Base-by-base conservation (phyloP, 2,888 invertebrate genomes). In the Byasa hedistus region DNA sequence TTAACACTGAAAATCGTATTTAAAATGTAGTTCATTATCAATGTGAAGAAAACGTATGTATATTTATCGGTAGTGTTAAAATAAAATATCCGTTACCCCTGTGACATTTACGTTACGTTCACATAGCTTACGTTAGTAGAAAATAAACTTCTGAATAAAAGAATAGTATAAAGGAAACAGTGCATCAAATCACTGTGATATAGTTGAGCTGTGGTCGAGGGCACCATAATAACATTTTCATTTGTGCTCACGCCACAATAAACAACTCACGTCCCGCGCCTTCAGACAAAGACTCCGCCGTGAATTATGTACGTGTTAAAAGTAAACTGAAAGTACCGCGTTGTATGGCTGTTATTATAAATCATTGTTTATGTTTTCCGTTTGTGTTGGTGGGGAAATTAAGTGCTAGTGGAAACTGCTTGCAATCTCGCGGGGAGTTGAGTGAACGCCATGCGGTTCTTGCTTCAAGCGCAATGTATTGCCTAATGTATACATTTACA, bases 331-430 rank as follows among this genome's bases (percentile, higher is more conserved):
- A 91, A 91, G 91, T 91, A 88, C 85, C 87, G 84, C 89, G 87
- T 86, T 89, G 84, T 89, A 85, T 87, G 87, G 86, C 82, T 84
- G 90, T 89, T 91, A 91, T 88, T 90, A 92, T 92, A 92, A 92
- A 92, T 92, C 91, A 92, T 91, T 91, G 90, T 88, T 92, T 92
- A 91, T 91, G 92, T 86, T 91, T 92, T 92, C 92, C 91, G 92
- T 90, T 91, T 90, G 87, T 82, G 84, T 86, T 87, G 80, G 84
- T 85, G 81, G 80, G 81, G 80, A 85, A 89, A 91, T 89, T 89
- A 89, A 89, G 87, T 88, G 86, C 80, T 87, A 84, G 86, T 85
- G 77, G 85, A 83, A 87, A 86, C 84, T 84, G 82, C 79, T 84
- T 78, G 85, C 84, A 82, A 85, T 86, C 86, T 85, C 80, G 79